Base-by-base conservation (phyloP, 2,113 vertebrate species). In the Notiomystis cincta region DNA sequence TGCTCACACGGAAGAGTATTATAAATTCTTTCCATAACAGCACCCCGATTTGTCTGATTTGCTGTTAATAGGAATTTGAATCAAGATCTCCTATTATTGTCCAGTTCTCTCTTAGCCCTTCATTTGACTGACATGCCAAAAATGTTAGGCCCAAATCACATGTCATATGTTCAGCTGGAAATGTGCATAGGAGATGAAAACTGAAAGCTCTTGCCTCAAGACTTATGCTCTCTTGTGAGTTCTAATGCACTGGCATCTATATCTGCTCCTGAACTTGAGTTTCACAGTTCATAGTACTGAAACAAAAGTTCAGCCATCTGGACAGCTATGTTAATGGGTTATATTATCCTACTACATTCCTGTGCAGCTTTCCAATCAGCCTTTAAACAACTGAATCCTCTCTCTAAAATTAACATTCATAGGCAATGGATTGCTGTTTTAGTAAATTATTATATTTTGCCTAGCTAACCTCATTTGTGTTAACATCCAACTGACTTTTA, bases 251-350 rank as follows among this genome's bases (percentile, higher is more conserved):
- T 77, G 72, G 7, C 75, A 93, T 91, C 71, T 83, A 31, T 47
- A 66, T 73, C 65, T 96, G 58, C 87, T 94, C 71, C 44, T 91
- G 80, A 91, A 94, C 47, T 85, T 77, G 53, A 57, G 22, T 96
- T 96, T 93, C 79, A 78, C 50, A 77, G 17, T 73, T 95, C 71
- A 56, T 42, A 61, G 30, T 87, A 87, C 37, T 73, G 37, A 83
- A 93, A 93, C n/a, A 97, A 95, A 95, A 90, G 58, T 91, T 96
- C 70, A 84, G 48, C 87, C 93, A 91, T 96, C 85, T 96, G 93
- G 80, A 91, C 44, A 95, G 40, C 57, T 21, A 33, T 82, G 82
- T 86, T 90, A 83, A 87, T 95, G 77, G 33, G 15, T 94, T 93
- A 76, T 89, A 95, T 78, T 92, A 93, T 72, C 57, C 57, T 90